phyloP scores from a whole-genome alignment of 2,113 vertebrate genomes.

The Saccopteryx bilineata region DNA sequence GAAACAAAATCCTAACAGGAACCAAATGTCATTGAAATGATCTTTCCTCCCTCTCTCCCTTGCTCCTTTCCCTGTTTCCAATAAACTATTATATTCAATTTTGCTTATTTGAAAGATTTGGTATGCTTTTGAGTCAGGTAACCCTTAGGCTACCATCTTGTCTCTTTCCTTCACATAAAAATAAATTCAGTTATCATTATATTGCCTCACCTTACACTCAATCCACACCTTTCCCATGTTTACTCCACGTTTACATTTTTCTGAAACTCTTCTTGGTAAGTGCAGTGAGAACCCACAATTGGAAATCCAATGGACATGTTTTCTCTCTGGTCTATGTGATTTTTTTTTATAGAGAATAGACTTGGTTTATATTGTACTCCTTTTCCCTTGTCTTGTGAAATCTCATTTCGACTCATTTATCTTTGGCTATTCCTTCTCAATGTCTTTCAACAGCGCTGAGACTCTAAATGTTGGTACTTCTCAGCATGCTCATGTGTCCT shows the following conservation, averaged over 20 bases:
- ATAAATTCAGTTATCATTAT: not conserved
- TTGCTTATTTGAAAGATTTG: not conserved
- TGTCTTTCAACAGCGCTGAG: not conserved
- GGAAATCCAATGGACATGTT: not conserved
- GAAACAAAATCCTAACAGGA: not conserved
- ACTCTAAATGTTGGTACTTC: not conserved
- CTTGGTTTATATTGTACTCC: not conserved
- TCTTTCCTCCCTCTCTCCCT: fast-evolving
- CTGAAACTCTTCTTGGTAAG: not conserved
- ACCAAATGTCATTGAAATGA: slow-evolving; percentile 21
- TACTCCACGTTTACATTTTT: not conserved
- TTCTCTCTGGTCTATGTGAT: not conserved
- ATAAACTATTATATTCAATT: not conserved
- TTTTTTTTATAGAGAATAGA: not conserved
- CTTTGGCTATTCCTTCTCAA: not conserved
- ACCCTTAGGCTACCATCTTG: not conserved
- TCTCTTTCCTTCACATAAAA: not conserved
- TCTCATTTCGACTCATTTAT: not conserved
- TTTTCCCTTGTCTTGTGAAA: not conserved
- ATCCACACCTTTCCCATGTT: not conserved
- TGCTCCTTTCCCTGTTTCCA: fast-evolving
- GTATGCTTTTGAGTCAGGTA: not conserved
- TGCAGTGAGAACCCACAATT: not conserved
- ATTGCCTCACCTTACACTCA: not conserved
- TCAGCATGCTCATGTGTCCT: no score